phyloP scores from a whole-genome alignment of 2,797 vertebrate species.

The Pogoniulus pusillus region DNA sequence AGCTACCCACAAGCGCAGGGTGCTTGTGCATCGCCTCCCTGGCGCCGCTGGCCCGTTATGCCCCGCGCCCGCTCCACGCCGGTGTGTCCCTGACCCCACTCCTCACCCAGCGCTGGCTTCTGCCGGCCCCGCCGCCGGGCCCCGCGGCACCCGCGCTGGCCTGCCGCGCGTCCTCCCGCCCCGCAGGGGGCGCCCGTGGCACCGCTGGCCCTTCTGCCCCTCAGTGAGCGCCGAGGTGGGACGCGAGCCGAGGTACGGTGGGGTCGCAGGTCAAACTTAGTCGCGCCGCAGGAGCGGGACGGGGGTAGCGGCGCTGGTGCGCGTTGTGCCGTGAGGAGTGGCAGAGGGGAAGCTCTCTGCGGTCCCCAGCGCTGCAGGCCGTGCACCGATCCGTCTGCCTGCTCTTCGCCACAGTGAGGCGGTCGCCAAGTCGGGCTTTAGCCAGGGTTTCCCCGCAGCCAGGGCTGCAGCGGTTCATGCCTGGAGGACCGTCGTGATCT shows the following conservation, averaged over 20 bases:
- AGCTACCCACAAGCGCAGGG: rapidly evolving
- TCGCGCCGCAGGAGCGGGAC: too few relatives aligned
- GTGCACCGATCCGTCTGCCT: rapidly evolving
- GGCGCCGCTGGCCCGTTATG: rapidly evolving
- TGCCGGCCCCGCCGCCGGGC: too few relatives aligned
- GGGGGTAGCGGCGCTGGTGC: rapidly evolving
- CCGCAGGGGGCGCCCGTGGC: background rate
- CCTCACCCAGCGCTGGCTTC: too few relatives aligned
- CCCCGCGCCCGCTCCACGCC: too few relatives aligned
- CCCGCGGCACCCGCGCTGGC: too few relatives aligned
- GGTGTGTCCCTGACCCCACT: too few relatives aligned
- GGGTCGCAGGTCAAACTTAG: background rate
- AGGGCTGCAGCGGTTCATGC: background rate
- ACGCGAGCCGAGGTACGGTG: background rate
- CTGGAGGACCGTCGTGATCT: background rate
- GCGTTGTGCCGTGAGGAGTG: background rate
- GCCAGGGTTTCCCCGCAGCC: background rate
- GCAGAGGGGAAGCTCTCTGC: rapidly evolving
- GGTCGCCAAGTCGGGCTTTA: rapidly evolving
- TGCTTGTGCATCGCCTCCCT: too few relatives aligned
- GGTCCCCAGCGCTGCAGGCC: too few relatives aligned
- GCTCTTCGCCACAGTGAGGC: rapidly evolving
- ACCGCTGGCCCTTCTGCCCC: background rate
- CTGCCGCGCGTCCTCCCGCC: background rate
- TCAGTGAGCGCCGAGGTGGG: too few relatives aligned